Evolutionary conservation across 1,140 invertebrate species (phyloP).

Genomic region (Drosophila kurseongensis): DNA sequence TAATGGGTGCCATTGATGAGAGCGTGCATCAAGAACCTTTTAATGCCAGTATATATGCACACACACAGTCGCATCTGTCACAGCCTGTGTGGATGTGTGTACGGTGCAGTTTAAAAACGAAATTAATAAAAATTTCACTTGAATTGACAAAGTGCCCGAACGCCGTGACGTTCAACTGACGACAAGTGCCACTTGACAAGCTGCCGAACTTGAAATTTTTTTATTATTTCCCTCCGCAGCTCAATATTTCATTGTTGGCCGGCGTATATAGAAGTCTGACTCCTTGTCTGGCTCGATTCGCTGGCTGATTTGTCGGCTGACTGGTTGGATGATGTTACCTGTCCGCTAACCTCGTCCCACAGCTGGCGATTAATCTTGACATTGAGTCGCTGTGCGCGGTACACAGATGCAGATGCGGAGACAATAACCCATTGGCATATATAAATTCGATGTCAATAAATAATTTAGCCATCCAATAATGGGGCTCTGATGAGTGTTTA

Average conservation of each 20-base stretch:
- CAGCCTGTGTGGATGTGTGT: slow-evolving; percentile 5
- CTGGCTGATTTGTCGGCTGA: slow-evolving; percentile 3
- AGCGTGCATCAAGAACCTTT: slow-evolving; percentile 45
- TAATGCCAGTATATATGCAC: slow-evolving; percentile 32
- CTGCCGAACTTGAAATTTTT: slow-evolving; percentile 80
- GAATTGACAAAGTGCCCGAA: slow-evolving; percentile 83
- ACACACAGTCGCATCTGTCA: slow-evolving; percentile 25
- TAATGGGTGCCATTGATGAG: slow-evolving; percentile 70
- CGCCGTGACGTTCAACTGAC: slow-evolving; percentile 82
- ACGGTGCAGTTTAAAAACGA: slow-evolving; percentile 72
- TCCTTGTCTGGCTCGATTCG: slow-evolving; percentile 38
- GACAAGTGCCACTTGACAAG: slow-evolving; percentile 83
- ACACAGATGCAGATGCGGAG: slow-evolving; percentile 4
- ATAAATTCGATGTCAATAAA: slow-evolving; percentile 73
- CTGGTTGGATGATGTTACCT: slow-evolving; percentile 32
- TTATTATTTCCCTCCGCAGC: slow-evolving; percentile 47
- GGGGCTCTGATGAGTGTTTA: slow-evolving; percentile 20
- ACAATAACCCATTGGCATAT: slow-evolving; percentile 36
- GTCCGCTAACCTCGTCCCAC: slow-evolving; percentile 71
- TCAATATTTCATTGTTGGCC: slow-evolving; percentile 70
- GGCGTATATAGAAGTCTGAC: slow-evolving; percentile 55
- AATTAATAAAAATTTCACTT: slow-evolving; percentile 84
- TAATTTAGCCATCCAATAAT: slow-evolving; percentile 55
- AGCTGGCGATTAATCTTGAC: slow-evolving; percentile 83
- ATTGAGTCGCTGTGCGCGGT: slow-evolving; percentile 53